Base-by-base conservation (phyloP, 2,888 invertebrate genomes). In the Matsumyia berberina region DNA sequence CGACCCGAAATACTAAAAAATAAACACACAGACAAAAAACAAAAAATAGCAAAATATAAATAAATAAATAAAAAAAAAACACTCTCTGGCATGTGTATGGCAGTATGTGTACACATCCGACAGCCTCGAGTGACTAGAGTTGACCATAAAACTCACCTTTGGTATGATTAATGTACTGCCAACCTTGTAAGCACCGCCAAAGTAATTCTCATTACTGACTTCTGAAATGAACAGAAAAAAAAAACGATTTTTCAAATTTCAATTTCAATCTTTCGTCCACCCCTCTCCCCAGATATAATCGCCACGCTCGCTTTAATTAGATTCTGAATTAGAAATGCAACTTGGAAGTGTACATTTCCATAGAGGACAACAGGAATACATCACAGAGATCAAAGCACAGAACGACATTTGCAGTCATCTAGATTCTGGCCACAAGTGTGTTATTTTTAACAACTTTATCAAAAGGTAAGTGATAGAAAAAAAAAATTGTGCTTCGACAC, bases 161-260 rank as follows among this genome's bases (percentile, higher is more conserved):
- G 88, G 88, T 87, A 88, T 88, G 67, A 88, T 87, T 86, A 89
- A 86, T 87, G 88, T 88, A 83, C 88, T 88, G 85, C 88, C 88
- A 81, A 88, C 87, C 87, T 89, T 88, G 87, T 88, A 88, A 79
- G 88, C 79, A 70, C 88, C 87, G 76, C 88, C 87, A 86, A 89
- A 88, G 88, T 88, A 88, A 88, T 88, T 87, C 72, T 89, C 88
- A 88, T 89, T 89, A 88, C 87, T 87, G 69, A 86, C 88, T 87
- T 89, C 88, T 88, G 88, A 64, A 87, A 87, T 60, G 15, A 76
- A 67, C 33, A 78, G 67, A 81, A 53, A 80, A 37, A 74, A 74
- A 67, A 66, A 57, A 60, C 39, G 24, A 46, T 29, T 33, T 51
- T 69, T 46, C 33, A 35, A 58, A 60, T 42, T 53, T 78, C 29